Evolutionary conservation across 2,888 invertebrate species (phyloP).

Genomic region (Apodemia zela): DNA sequence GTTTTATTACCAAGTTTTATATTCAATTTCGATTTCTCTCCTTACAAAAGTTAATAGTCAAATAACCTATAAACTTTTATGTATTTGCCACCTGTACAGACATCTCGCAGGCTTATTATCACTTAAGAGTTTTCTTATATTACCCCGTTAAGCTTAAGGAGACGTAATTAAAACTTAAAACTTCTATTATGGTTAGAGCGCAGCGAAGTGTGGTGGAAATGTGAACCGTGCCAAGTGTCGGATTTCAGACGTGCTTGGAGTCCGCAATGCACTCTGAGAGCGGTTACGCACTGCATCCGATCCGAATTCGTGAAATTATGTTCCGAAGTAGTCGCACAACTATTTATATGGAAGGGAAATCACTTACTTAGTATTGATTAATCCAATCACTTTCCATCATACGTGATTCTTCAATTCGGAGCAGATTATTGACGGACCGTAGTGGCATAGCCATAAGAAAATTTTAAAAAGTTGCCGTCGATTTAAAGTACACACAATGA

Average conservation of each 20-base stretch:
- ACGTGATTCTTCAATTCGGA: too few species aligned
- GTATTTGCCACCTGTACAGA: constrained; percentile 8
- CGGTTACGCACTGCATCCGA: constrained; percentile 14
- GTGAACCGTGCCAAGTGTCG: constrained; percentile 71
- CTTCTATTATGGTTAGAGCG: constrained; percentile 57
- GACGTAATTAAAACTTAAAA: constrained; percentile 75
- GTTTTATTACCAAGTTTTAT: not conserved
- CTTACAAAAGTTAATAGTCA: not conserved
- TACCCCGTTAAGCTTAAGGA: constrained; percentile 48
- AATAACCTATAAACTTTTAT: not conserved
- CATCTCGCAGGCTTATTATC: constrained; percentile 26
- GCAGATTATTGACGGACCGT: too few species aligned
- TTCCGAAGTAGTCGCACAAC: not conserved
- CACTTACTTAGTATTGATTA: not conserved
- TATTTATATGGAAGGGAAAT: not conserved
- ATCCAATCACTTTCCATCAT: too few species aligned
- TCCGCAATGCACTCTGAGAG: constrained; percentile 50
- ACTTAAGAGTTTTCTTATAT: constrained; percentile 30
- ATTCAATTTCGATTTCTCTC: not conserved
- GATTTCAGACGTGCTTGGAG: constrained; percentile 67
- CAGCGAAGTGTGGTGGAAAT: constrained; percentile 46
- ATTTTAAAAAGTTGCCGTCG: too few species aligned
- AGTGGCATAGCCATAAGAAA: too few species aligned
- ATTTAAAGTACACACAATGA: too few species aligned
- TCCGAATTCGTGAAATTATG: constrained; percentile 3